Base-by-base conservation (phyloP, 2,113 vertebrate species). In the Cygnus buccinator region DNA sequence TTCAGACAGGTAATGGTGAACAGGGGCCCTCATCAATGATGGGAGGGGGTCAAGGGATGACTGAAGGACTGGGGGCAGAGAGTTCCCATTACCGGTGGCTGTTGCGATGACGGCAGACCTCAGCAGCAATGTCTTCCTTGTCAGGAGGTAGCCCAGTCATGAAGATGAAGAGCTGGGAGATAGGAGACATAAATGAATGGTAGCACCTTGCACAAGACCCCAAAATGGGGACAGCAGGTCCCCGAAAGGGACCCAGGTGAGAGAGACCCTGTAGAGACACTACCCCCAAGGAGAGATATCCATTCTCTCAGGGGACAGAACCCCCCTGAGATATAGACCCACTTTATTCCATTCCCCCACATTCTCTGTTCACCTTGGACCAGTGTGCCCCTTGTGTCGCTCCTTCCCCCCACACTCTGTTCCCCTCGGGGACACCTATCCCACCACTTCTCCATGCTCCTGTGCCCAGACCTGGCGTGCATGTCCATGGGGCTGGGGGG, bases 161-260 rank as follows among this genome's bases (percentile, higher is more conserved):
- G 72, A 77, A 92, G 78, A 92, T 54, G 84, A 92, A 88, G 52
- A 92, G 65, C 90, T 92, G 90, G 29, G 33, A 71, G 72, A 88
- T 13, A 72, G 13, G 37, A 20, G 6, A 77, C 72, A 54, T 46
- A 28, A 83, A 58, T 41, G 37, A 83, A 58, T 31, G 11, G 28
- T 39, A 37, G 15, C 28, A 43, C 35, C 16, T 39, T 71, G 43
- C 50, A 50, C 65, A 71, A 50, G 9, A 59, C 28, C 13, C 26
- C 50, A 76, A 44, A 65, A 71, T 31, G 33, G 13, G 71, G 28
- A 65, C 50, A 52, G 26, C 33, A 87, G 58, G 41, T 9, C 33
- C 43, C 58, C 82, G 26, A n/a, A 82, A 63, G 28, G 21, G 33
- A 23, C 37, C 58, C 33, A 71, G 65, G 50, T 65, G 41, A 70